Evolutionary conservation across 2,797 vertebrate species (phyloP).

Genomic region (Lacerta viridis): DNA sequence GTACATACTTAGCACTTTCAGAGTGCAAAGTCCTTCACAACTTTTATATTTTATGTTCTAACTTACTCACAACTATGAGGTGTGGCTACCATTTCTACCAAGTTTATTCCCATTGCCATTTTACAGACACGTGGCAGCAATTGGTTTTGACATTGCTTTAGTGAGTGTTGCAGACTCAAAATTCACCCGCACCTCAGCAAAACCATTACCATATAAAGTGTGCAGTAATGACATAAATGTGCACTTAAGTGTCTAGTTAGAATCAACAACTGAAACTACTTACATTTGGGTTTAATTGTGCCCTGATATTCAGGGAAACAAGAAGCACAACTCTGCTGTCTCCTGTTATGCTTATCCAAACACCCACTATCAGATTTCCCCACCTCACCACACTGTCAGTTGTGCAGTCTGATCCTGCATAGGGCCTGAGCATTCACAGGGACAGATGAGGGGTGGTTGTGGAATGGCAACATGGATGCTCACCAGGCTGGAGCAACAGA

Average conservation of each 20-base stretch:
- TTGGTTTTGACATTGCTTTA: not conserved
- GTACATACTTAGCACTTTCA: conserved; percentile 6
- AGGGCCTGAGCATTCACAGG: not conserved
- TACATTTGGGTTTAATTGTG: not conserved
- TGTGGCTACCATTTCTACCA: not conserved
- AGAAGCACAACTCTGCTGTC: not conserved
- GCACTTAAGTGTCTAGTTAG: not conserved
- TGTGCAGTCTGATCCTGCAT: not conserved
- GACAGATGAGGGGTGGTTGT: too few relatives aligned
- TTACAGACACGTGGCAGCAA: not conserved
- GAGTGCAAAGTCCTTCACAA: not conserved
- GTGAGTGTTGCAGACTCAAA: not conserved
- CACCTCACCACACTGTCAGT: not conserved
- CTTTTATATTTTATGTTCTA: not conserved
- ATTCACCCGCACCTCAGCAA: not conserved
- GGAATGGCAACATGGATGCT: too few relatives aligned
- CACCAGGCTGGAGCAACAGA: too few relatives aligned
- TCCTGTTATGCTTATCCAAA: not conserved
- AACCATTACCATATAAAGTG: not conserved
- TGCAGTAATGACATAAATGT: not conserved
- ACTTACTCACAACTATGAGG: not conserved
- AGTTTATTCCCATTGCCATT: not conserved
- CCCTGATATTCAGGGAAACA: not conserved
- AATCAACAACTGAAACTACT: not conserved
- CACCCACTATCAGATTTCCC: not conserved